These are phyloP conservation scores for Oedothorax gibbosus DNA, from an alignment of 1,140 invertebrate species.

Conservation along the genomic window DNA sequence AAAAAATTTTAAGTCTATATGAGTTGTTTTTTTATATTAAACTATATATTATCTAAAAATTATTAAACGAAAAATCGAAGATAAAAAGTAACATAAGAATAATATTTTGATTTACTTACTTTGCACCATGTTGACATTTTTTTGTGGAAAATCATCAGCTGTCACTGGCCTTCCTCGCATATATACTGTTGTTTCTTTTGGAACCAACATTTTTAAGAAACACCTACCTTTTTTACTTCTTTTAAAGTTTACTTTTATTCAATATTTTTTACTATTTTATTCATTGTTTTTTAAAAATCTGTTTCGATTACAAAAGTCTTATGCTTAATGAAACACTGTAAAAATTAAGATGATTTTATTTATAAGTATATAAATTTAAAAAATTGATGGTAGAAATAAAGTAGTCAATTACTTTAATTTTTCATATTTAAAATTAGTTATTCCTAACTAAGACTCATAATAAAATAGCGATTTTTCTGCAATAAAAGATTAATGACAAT, in stretches of 20 bases:
- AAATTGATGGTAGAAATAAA: no score
- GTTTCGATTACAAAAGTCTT: no score
- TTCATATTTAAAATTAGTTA: no score
- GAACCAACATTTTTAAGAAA: not conserved
- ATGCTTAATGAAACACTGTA: no score
- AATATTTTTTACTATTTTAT: no score
- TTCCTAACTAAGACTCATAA: not conserved
- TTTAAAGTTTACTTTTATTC: no score
- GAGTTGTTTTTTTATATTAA: not conserved
- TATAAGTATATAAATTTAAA: no score
- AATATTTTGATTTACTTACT: conserved; percentile 24
- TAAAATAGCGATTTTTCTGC: no score
- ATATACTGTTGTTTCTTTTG: conserved; percentile 17
- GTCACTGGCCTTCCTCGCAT: conserved; percentile 35
- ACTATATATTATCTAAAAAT: not conserved
- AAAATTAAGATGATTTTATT: no score
- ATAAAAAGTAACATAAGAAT: not conserved
- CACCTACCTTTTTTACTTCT: not conserved
- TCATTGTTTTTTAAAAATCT: no score
- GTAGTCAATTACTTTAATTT: no score
- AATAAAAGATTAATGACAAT: not conserved
- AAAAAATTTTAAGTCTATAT: not conserved
- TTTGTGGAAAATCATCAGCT: conserved; percentile 24
- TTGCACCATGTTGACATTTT: conserved; percentile 1
- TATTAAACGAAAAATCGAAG: not conserved